A percentile compares a stretch with the other conserved stretches of the same genome.
Evolutionary conservation across 1,140 invertebrate genomes (phyloP).

Genomic region (Atta colombica): DNA sequence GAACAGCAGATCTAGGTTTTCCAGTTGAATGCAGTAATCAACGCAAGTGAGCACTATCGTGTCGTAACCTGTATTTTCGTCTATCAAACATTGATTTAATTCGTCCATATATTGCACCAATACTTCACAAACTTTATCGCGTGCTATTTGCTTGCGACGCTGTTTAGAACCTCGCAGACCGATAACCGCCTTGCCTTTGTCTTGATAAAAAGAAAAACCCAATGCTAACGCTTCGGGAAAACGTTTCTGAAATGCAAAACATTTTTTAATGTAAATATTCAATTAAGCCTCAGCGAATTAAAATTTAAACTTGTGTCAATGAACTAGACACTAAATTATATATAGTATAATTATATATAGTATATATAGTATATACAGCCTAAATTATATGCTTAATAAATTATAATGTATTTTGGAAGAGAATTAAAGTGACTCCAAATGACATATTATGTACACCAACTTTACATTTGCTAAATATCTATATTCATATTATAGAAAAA

Average conservation of each 20-base stretch:
- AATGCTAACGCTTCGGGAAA: conserved; percentile 89
- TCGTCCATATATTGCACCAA: conserved; percentile 87
- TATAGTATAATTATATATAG: no score
- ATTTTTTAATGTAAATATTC: no score
- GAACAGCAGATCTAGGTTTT: conserved; percentile 87
- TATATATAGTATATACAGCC: no score
- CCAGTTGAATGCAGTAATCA: conserved; percentile 84
- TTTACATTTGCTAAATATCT: no score
- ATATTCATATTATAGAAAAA: no score
- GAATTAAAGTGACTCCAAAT: no score
- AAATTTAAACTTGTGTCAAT: no score
- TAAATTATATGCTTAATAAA: no score
- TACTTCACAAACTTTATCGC: conserved; percentile 88
- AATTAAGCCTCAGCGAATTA: no score
- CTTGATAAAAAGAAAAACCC: conserved; percentile 90
- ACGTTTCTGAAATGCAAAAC: conserved; percentile 85
- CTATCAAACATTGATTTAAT: conserved; percentile 86
- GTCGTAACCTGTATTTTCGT: conserved; percentile 78
- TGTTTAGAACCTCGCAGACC: conserved; percentile 88
- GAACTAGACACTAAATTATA: no score
- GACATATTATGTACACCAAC: no score
- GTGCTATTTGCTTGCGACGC: conserved; percentile 88
- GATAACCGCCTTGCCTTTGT: conserved; percentile 90
- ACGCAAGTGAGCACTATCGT: conserved; percentile 82
- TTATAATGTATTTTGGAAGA: no score